These are phyloP conservation scores for Zaprionus davidi DNA, from an alignment of 1,140 invertebrate genomes.

Conservation along the genomic window DNA sequence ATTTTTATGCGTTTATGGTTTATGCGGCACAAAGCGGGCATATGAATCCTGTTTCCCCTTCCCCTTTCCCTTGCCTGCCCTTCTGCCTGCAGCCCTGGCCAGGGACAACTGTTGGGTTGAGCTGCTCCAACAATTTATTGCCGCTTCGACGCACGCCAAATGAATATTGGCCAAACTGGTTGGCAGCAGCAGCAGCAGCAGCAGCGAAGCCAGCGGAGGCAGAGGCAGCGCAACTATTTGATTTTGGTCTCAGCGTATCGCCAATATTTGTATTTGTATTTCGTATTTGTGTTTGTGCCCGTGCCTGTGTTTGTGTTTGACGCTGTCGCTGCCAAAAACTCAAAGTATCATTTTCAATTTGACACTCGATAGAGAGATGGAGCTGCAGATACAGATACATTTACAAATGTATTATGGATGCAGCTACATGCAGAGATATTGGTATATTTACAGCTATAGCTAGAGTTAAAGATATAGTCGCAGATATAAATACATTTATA, in stretches of 20 bases:
- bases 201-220: neutral
- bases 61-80: neutral
- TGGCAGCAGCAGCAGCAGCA: neutral
- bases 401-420: neutral
- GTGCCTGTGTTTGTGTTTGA: conserved; percentile 40
- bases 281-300: conserved; percentile 55
- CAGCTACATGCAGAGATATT: neutral
- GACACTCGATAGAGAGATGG: conserved; percentile 11
- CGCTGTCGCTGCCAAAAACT: conserved; percentile 61
- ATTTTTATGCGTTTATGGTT: conserved; percentile 71
- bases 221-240: conserved; percentile 55
- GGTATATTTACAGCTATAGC: conserved; percentile 20
- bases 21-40: conserved; percentile 62
- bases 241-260: conserved; percentile 77
- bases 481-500: neutral
- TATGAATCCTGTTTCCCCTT: conserved; percentile 37
- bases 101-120: conserved; percentile 6
- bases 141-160: conserved; percentile 71
- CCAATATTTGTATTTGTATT: conserved; percentile 72
- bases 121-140: conserved; percentile 68
- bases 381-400: conserved; percentile 4
- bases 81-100: neutral
- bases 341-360: conserved; percentile 74
- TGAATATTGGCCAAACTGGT: conserved; percentile 65
- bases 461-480: conserved; percentile 21